Evolutionary conservation across 2,113 vertebrate genomes (phyloP), one percentile per base, ranked within the genome.

Genomic region (Aegotheles bennettii): DNA sequence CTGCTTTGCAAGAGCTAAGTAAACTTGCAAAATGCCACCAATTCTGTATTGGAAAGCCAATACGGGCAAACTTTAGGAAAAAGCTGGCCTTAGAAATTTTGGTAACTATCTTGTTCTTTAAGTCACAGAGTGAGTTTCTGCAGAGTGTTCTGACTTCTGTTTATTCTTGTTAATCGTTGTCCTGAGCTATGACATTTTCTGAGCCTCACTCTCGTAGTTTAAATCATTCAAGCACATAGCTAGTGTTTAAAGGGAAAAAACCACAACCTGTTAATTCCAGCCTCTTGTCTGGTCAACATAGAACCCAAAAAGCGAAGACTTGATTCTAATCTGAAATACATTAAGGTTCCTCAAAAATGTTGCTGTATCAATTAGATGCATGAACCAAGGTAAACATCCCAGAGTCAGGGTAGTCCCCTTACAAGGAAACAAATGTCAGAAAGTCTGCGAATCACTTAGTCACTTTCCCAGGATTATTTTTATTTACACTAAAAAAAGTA

Each of bases 401-500:
- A 60, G 40, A 25, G 47, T 87, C 33, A 54, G 56, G 50, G 67
- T 90, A 91, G 85, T 94, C 78, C 78, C 95, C 76, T 89, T 76
- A 35, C 13, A 95, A 48, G 57, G 25, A 54, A 93, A 84, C 81
- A 93, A 1, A 23, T 87, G 54, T 88, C 63, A 94, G 81, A 92
- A 79, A 61, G 38, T 76, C 64, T 89, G 48, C 77, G 82, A 93
- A 17, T 92, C 14, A 6, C 88, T 97, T 93, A 93, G 16, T 92
- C 14, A 6, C 88, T 97, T 93, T 48, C 31, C 61, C 79, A 20
- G 42, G 28, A 78, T 94, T 97, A 35, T 87, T 92, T 94, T 92
- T 90, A 24, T 73, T 89, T 59, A 53, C 20, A 48, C 24, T 86
- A 51, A 54, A 76, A 53, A 25, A 67, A 78, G 5, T 84, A 79